phyloP scores from a whole-genome alignment of 2,888 invertebrate genomes.

The Alsophila aescularia region DNA sequence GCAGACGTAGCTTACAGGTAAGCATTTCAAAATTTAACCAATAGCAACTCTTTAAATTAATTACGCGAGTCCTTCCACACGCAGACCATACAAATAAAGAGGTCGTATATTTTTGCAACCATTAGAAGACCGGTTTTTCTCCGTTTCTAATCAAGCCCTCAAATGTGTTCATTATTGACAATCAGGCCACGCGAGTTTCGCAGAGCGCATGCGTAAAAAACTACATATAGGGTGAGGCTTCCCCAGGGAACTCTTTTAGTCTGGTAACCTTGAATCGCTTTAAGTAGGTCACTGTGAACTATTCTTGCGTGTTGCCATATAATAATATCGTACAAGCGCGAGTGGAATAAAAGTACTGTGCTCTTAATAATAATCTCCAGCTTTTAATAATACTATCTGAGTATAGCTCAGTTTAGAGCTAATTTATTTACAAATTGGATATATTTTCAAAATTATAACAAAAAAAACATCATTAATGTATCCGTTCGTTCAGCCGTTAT shows the following conservation, averaged over 20 bases:
- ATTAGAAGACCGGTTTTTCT: constrained; percentile 6
- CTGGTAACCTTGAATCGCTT: constrained; percentile 31
- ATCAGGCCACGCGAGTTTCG: constrained; percentile 39
- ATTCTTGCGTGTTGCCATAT: constrained; percentile 3
- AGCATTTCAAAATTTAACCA: constrained; percentile 31
- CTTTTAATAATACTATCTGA: too few relatives aligned
- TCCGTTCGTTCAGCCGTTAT: too few relatives aligned
- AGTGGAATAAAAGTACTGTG: background rate
- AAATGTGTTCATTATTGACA: background rate
- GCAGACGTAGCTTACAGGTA: constrained; percentile 71
- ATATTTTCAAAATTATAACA: too few relatives aligned
- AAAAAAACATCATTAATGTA: too few relatives aligned
- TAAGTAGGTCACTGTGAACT: constrained; percentile 25
- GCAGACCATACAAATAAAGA: too few relatives aligned
- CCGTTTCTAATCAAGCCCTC: background rate
- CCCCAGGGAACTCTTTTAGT: constrained; percentile 25
- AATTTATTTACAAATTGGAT: too few relatives aligned
- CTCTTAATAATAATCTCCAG: too few relatives aligned
- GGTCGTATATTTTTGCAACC: background rate
- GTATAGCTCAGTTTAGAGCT: too few relatives aligned
- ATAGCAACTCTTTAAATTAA: background rate
- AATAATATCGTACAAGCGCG: background rate
- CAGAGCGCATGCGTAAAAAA: constrained; percentile 52
- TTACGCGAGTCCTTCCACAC: background rate
- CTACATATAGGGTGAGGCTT: constrained; percentile 33